phyloP scores from a whole-genome alignment of 2,888 invertebrate species.

The Agrochola circellaris region DNA sequence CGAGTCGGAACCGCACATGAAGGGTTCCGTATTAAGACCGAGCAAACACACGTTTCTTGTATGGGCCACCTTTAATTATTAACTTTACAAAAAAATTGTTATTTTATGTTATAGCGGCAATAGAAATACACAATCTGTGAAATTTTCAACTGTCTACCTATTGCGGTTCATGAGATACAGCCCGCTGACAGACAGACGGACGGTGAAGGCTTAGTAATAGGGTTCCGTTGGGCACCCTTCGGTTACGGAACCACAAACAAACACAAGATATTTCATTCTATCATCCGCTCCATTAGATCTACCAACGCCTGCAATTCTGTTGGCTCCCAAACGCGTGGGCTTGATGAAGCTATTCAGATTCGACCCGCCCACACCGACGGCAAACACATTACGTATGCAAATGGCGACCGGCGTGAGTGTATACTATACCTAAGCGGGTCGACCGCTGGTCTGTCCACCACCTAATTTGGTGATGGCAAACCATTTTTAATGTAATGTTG shows the following conservation, averaged over 20 bases:
- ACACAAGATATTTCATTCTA: constrained; percentile 4
- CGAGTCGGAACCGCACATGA: no score
- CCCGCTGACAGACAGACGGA: no score
- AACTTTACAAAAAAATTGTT: no score
- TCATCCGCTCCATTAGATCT: constrained; percentile 10
- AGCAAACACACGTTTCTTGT: no score
- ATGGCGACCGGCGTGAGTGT: constrained; percentile 51
- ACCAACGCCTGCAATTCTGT: constrained; percentile 27
- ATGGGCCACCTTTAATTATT: no score
- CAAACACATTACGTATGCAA: constrained; percentile 63
- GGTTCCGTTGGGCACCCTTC: no score
- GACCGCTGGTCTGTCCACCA: constrained; percentile 13
- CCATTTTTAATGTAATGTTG: constrained; percentile 18
- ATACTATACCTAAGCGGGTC: constrained; percentile 31
- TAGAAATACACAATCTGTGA: no score
- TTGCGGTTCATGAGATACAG: no score
- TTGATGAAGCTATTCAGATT: constrained; percentile 61
- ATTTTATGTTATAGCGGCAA: no score
- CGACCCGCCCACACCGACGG: constrained; percentile 44
- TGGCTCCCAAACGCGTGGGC: constrained; percentile 41
- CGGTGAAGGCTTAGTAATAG: no score
- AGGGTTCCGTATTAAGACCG: no score
- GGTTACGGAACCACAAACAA: background rate
- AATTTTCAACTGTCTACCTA: no score
- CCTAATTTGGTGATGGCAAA: constrained; percentile 38